Evolutionary conservation across 2,888 invertebrate species (phyloP).

Genomic region (Colletes collaris): DNA sequence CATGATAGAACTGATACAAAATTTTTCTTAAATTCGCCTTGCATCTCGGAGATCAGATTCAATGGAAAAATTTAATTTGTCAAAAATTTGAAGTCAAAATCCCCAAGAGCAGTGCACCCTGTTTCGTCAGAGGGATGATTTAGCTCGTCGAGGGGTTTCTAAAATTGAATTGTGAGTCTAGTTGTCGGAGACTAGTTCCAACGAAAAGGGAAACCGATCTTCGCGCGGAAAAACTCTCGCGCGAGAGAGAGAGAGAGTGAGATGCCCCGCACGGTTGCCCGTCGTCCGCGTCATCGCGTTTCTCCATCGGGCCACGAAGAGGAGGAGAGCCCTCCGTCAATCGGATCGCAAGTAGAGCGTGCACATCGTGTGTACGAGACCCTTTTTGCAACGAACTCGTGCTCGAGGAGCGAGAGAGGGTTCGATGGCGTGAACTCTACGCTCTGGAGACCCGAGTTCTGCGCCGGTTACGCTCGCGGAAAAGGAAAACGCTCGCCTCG

Average conservation of each 20-base stretch:
- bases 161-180: no score
- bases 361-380: constrained; percentile 60
- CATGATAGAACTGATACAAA: no score
- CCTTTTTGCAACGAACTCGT: constrained; percentile 56
- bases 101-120: no score
- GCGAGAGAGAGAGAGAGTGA: not conserved
- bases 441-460: constrained; percentile 43
- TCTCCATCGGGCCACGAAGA: constrained; percentile 40
- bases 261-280: constrained; percentile 31
- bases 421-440: constrained; percentile 55
- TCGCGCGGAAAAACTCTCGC: constrained; percentile 33
- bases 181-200: not conserved
- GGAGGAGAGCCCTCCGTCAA: constrained; percentile 65
- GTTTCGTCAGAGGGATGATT: no score
- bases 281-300: constrained; percentile 62
- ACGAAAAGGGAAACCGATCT: constrained; percentile 41
- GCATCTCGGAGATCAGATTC: no score
- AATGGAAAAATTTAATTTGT: no score
- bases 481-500: constrained; percentile 11
- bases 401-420: constrained; percentile 44
- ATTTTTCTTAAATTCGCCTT: no score
- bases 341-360: constrained; percentile 69
- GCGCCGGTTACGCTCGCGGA: constrained; percentile 43
- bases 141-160: no score
- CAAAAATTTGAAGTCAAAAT: no score